Conservation (phyloP, 2,113 vertebrate genomes). For the Rissa tridactyla region DNA sequence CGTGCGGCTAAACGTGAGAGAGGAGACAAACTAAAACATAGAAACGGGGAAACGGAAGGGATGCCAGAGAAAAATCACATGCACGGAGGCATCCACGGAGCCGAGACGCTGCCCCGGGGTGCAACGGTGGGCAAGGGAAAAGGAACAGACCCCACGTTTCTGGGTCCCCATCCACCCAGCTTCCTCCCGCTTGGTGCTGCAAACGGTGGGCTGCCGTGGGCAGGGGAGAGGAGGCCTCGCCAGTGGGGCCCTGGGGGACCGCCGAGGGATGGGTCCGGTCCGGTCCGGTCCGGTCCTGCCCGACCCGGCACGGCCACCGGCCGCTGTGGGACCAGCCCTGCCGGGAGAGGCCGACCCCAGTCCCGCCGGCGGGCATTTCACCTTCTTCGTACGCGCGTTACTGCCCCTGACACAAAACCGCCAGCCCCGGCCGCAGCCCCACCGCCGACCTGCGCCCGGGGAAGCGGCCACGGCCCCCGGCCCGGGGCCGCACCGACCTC, state of each 20-base stretch:
- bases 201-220: background rate
- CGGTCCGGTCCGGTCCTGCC: background rate
- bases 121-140: background rate
- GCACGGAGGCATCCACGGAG: background rate
- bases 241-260: background rate
- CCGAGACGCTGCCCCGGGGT: background rate
- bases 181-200: background rate
- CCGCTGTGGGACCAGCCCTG: background rate
- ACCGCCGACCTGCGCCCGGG: background rate
- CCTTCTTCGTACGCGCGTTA: too few relatives aligned
- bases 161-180: background rate
- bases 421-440: background rate
- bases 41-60: background rate
- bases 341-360: background rate
- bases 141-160: background rate
- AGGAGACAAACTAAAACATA: background rate
- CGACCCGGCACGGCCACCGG: background rate
- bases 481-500: background rate
- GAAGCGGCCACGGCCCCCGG: background rate
- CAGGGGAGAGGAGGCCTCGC: background rate
- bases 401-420: accelerated
- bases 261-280: background rate
- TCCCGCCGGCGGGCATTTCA: background rate
- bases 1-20: background rate
- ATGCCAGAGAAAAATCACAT: background rate